phyloP scores from a whole-genome alignment of 2,888 invertebrate species.

The Cosmia pyralina region DNA sequence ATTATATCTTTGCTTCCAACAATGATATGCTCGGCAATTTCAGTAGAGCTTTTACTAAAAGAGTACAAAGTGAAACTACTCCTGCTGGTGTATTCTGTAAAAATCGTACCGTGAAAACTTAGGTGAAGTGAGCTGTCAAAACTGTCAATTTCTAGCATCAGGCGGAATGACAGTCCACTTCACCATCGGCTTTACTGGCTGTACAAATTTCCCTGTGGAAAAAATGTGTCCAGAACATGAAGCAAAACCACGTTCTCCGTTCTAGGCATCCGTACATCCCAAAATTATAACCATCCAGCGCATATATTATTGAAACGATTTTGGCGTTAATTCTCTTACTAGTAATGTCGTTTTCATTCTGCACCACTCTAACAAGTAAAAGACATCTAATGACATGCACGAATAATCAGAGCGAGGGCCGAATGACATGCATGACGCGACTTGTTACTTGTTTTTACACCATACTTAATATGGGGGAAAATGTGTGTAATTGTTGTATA shows the following conservation, averaged over 20 bases:
- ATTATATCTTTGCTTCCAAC: too few species aligned
- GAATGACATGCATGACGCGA: conserved; percentile 78
- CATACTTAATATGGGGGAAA: conserved; percentile 75
- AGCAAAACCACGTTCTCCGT: conserved; percentile 25
- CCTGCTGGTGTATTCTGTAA: not conserved
- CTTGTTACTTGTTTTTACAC: conserved; percentile 77
- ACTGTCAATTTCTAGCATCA: too few species aligned
- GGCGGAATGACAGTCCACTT: too few species aligned
- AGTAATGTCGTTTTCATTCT: conserved; percentile 71
- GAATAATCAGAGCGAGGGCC: conserved; percentile 73
- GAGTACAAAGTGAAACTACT: not conserved
- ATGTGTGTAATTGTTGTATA: conserved; percentile 78
- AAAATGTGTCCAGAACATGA: not conserved
- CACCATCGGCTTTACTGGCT: not conserved
- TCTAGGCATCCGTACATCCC: conserved; percentile 28
- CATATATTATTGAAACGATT: conserved; percentile 68
- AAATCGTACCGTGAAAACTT: too few species aligned
- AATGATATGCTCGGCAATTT: too few species aligned
- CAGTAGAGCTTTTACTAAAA: not conserved
- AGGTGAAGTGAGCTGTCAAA: too few species aligned
- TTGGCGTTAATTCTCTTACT: conserved; percentile 68
- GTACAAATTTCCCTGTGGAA: not conserved
- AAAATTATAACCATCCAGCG: conserved; percentile 60
- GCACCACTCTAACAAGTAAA: conserved; percentile 68
- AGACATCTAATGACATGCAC: conserved; percentile 76